These are phyloP conservation scores for Lipophrys pholis DNA, from an alignment of 2,113 vertebrate genomes.

Conservation along the genomic window DNA sequence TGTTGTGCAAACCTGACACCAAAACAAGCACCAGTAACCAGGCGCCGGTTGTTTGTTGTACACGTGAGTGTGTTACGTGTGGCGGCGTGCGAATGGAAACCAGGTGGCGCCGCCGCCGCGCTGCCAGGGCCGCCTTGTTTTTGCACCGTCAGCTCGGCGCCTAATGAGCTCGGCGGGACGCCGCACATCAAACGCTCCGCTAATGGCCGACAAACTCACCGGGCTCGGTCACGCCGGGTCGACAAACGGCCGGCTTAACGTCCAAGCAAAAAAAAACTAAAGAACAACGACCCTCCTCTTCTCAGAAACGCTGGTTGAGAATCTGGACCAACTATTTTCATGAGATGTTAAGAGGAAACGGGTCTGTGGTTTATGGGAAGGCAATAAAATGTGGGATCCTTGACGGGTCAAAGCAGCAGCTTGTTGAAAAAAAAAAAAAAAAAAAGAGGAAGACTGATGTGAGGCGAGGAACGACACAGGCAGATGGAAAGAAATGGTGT, in stretches of 20 bases:
- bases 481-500: conserved; percentile 55
- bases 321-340: conserved; percentile 53
- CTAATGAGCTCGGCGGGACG: conserved; percentile 67
- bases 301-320: conserved; percentile 12
- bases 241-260: conserved; percentile 48
- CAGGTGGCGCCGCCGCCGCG: conserved; percentile 68
- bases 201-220: conserved; percentile 65
- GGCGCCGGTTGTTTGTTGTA: too few relatives aligned
- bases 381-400: conserved; percentile 64
- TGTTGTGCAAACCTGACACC: conserved; percentile 23
- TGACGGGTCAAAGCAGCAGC: conserved; percentile 49
- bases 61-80: conserved; percentile 23
- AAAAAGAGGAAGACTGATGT: conserved; percentile 14
- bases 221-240: conserved; percentile 38
- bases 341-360: conserved; percentile 58
- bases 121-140: conserved; percentile 36
- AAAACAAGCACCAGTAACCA: conserved; percentile 29
- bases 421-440: conserved; percentile 59
- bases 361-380: conserved; percentile 60
- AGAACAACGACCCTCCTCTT: conserved; percentile 22
- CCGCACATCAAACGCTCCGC: conserved; percentile 66
- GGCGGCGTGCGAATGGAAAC: conserved; percentile 66
- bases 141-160: conserved; percentile 70
- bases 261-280: conserved; percentile 28
- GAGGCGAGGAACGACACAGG: conserved; percentile 59